Base-by-base conservation (phyloP, 1,140 invertebrate species). In the Pentalonia nigronervosa region DNA sequence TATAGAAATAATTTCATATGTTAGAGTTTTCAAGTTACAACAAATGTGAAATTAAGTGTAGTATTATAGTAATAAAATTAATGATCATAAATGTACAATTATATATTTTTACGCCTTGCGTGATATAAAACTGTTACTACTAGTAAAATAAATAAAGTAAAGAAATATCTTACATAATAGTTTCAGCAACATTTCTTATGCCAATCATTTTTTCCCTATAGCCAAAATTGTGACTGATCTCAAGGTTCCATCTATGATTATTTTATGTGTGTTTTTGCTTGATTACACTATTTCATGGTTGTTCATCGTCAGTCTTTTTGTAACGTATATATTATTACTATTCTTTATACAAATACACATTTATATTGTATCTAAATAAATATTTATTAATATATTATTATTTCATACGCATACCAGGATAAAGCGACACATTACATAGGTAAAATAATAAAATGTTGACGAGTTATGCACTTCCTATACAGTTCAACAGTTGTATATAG, bases 361-460 rank as follows among this genome's bases (percentile, higher is more conserved):
- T 50, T 88, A 25, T 21, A 50, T 50, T 50, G 17, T 8, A 48
- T 50, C 1, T n/a, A n/a, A 48, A 50, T 88, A 88, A 88, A 88
- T 87, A 84, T 23, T 23, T 23, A 53, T 23, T 53, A 53, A 7
- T 84, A 14, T 89, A 89, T 89, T 89, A 53, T 88, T 89, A 89
- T 89, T 89, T 56, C 34, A 89, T 56, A 25, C 34, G 8, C 50
- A 53, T 89, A 56, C 8, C 30, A 89, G 88, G 34, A 56, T 53
- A 56, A 36, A 41, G 7, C 4, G 20, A 56, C 34, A 48, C 6
- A 56, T 41, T 56, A 21, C 21, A 56, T 56, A 34, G 3, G 30
- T 53, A 56, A 89, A 89, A 89, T 89, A 89, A 89, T 89, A 56
- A 56, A 56, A 89, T 56, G 23, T 30, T 25, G 53, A 89, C 34